A percentile compares a stretch with the other conserved stretches of the same genome.
Evolutionary conservation across 2,797 vertebrate species (phyloP).

Genomic region (Peromyscus nudipes): DNA sequence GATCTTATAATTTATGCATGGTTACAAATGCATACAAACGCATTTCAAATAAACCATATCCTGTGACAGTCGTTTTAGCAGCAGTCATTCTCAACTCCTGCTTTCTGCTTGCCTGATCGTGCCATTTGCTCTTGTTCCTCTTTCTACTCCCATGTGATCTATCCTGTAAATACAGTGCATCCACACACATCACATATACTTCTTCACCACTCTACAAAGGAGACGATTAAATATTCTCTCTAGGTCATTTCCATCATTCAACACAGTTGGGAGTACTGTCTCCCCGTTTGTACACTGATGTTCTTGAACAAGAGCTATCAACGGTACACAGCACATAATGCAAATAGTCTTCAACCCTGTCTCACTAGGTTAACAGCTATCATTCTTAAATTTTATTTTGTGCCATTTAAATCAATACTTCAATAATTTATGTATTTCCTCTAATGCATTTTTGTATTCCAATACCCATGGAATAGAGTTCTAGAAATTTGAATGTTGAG

Average conservation of each 20-base stretch:
- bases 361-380: background rate
- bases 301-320: background rate
- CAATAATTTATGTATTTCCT: background rate
- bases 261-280: background rate
- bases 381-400: background rate
- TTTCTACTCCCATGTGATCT: background rate
- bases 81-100: background rate
- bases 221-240: background rate
- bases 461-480: background rate
- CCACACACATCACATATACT: background rate
- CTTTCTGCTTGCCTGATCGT: background rate
- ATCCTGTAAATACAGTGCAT: background rate
- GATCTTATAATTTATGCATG: background rate
- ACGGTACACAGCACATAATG: background rate
- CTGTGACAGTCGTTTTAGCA: background rate
- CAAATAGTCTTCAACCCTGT: background rate
- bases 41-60: background rate
- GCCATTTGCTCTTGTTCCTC: background rate
- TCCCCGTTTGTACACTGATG: background rate
- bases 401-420: background rate
- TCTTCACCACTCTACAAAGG: background rate
- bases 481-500: background rate
- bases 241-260: constrained; percentile 7
- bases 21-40: background rate
- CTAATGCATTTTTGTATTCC: background rate